These are phyloP conservation scores for Cylloceria caligata DNA, from an alignment of 2,888 invertebrate species.

Conservation along the genomic window DNA sequence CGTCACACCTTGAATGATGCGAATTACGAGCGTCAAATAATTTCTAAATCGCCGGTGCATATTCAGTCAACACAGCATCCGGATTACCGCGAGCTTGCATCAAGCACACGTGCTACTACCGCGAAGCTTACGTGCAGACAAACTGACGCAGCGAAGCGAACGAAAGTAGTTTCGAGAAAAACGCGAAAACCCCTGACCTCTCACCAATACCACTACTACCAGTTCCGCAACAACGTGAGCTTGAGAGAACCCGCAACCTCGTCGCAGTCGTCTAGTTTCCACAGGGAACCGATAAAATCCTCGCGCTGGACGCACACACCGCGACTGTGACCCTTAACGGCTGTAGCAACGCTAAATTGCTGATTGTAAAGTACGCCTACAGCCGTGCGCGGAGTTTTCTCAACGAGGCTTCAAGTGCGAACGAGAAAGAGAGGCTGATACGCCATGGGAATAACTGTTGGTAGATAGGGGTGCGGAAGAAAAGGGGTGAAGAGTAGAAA, in stretches of 20 bases:
- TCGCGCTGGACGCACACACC: conserved; percentile 48
- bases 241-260: not conserved
- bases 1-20: no score
- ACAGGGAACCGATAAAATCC: conserved; percentile 58
- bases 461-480: not conserved
- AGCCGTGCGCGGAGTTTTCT: conserved; percentile 50
- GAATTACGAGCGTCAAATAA: no score
- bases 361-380: conserved; percentile 65
- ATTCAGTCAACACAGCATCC: no score
- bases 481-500: not conserved
- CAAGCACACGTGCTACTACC: no score
- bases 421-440: conserved; percentile 1
- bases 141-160: conserved; percentile 32
- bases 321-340: conserved; percentile 61
- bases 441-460: conserved; percentile 4
- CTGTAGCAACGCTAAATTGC: conserved; percentile 62
- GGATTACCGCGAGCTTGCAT: no score
- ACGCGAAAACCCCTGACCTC: conserved; percentile 24
- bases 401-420: conserved; percentile 53
- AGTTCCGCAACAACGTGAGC: not conserved
- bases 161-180: conserved; percentile 39
- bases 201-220: not conserved
- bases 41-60: no score
- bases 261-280: conserved; percentile 36
- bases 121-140: not conserved